These are phyloP conservation scores for Megathymus violae DNA, from an alignment of 1,140 invertebrate genomes.

Conservation along the genomic window DNA sequence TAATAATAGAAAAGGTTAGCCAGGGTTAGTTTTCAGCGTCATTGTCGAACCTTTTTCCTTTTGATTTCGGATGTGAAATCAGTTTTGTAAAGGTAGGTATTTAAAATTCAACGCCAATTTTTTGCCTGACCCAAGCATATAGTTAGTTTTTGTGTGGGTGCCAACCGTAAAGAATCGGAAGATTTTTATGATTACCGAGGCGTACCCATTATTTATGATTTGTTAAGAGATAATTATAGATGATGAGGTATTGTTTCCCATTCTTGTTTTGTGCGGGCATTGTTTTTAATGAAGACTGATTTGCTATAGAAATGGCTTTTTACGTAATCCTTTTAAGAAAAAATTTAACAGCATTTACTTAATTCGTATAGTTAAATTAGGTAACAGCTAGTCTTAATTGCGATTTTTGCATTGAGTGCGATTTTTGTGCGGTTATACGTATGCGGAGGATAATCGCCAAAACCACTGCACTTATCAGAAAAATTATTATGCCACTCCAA, in stretches of 20 bases:
- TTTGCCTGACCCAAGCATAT: conserved; percentile 13
- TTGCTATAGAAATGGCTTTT: conserved; percentile 1
- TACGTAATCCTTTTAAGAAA: conserved; percentile 4
- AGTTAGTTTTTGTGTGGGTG: conserved; percentile 31
- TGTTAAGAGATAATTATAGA: conserved; percentile 32
- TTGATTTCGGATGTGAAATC: conserved; percentile 13
- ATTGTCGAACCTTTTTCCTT: conserved; percentile 30
- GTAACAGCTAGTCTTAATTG: too few species aligned
- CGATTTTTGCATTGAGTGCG: too few species aligned
- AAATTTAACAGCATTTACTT: neutral
- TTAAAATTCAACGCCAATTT: conserved; percentile 18
- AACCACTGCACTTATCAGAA: too few species aligned
- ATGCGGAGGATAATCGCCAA: too few species aligned
- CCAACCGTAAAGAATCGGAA: conserved; percentile 13
- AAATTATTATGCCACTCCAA: too few species aligned
- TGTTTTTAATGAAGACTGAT: conserved; percentile 12
- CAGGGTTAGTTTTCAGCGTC: conserved; percentile 28
- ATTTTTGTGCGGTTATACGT: too few species aligned
- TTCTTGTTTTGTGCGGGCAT: conserved; percentile 14
- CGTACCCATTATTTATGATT: conserved; percentile 32
- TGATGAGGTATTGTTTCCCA: conserved; percentile 30
- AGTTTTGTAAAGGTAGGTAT: conserved; percentile 19
- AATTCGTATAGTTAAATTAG: neutral
- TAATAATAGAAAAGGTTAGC: conserved; percentile 26
- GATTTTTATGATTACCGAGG: conserved; percentile 20